A percentile compares a stretch with the other conserved stretches of the same genome.
Conservation (phyloP, 2,888 invertebrate species). For the Ephialtes manifestator region DNA sequence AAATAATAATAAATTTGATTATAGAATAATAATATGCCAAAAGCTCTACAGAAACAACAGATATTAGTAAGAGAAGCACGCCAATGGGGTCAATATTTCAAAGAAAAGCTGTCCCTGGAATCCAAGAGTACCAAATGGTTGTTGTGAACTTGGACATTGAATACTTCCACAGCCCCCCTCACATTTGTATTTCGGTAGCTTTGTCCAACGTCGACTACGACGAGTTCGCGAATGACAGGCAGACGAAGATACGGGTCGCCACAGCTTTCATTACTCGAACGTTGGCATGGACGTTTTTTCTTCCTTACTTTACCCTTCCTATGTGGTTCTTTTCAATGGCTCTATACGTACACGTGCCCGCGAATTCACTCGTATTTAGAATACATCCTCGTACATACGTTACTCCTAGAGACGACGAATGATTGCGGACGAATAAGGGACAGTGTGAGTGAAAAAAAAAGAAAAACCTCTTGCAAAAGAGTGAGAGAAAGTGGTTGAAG, state of each 20-base stretch:
- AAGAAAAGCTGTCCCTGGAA: not conserved
- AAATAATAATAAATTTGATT: not conserved
- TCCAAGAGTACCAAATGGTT: constrained; percentile 21
- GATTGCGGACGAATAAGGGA: constrained; percentile 35
- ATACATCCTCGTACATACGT: not conserved
- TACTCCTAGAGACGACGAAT: constrained; percentile 2
- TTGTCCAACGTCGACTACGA: constrained; percentile 56
- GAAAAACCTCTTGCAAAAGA: constrained; percentile 41
- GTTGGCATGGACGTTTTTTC: constrained; percentile 38
- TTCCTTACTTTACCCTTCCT: constrained; percentile 22
- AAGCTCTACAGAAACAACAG: not conserved
- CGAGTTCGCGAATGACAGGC: constrained; percentile 48
- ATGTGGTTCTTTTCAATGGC: not conserved
- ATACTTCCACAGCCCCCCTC: constrained; percentile 26
- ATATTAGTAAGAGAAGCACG: no score
- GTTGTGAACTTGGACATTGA: constrained; percentile 42
- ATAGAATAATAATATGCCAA: not conserved
- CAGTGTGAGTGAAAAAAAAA: constrained; percentile 43
- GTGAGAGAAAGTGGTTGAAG: constrained; percentile 40
- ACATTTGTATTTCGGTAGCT: constrained; percentile 57
- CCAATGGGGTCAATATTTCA: not conserved
- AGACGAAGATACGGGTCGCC: constrained; percentile 35
- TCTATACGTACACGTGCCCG: not conserved
- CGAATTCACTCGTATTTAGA: not conserved
- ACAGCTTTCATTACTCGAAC: constrained; percentile 66